Conservation (phyloP, 2,888 invertebrate genomes). For the Microctonus aethiopoides region DNA sequence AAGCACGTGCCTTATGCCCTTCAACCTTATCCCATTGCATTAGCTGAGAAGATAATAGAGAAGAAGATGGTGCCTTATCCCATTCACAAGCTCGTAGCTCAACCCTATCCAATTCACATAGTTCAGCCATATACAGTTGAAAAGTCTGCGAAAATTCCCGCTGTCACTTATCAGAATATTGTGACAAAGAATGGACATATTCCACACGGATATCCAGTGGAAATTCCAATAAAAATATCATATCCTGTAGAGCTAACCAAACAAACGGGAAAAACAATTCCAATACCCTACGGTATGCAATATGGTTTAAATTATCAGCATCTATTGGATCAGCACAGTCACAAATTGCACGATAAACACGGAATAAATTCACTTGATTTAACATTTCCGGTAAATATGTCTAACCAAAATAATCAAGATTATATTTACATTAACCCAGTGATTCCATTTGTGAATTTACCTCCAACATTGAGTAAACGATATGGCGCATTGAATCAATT, state of each 20-base stretch:
- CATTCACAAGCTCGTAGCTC: slow-evolving; percentile 68
- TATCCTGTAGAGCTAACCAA: slow-evolving; percentile 56
- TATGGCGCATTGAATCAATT: slow-evolving; percentile 35
- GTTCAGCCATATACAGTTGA: slow-evolving; percentile 69
- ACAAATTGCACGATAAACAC: slow-evolving; percentile 11
- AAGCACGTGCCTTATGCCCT: slow-evolving; percentile 72
- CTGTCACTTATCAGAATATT: slow-evolving; percentile 58
- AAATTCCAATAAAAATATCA: slow-evolving; percentile 66
- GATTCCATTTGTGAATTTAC: slow-evolving; percentile 34
- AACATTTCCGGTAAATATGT: neutral
- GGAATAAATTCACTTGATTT: neutral
- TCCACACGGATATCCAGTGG: slow-evolving; percentile 68
- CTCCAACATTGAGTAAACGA: slow-evolving; percentile 27
- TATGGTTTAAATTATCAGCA: slow-evolving; percentile 53
- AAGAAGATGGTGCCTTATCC: slow-evolving; percentile 69
- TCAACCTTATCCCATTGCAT: slow-evolving; percentile 65
- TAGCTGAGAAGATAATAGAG: slow-evolving; percentile 67
- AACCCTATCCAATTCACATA: slow-evolving; percentile 48
- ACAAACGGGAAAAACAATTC: slow-evolving; percentile 47
- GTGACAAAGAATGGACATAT: slow-evolving; percentile 68
- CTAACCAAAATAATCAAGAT: slow-evolving; percentile 42
- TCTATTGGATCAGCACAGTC: slow-evolving; percentile 29
- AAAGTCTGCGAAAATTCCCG: slow-evolving; percentile 71
- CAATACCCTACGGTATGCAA: slow-evolving; percentile 49
- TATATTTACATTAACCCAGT: slow-evolving; percentile 46